Evolutionary conservation across 2,797 vertebrate species (phyloP), one percentile per base, ranked within the genome.

Genomic region (Macropus fuliginosus): DNA sequence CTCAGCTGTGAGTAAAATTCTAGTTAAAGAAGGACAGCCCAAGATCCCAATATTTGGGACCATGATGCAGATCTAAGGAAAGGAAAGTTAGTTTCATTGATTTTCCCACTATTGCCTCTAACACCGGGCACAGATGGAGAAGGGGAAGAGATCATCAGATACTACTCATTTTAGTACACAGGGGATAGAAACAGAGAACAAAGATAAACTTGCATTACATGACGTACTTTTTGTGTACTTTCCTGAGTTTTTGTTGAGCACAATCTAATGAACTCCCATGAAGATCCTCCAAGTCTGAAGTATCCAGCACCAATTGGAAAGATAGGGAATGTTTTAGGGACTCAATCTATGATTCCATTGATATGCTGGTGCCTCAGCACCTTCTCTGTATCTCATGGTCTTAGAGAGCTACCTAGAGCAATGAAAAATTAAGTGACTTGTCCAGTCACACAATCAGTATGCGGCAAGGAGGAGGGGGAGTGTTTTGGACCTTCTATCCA

Each of bases 41-140:
- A 92, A 57, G 93, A 91, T 55, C 55, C 92, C 74, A 56, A 62
- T 50, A 56, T 52, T 93, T 92, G 56, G 31, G 12, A 16, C 31
- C 59, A n/a, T 66, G 59, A 66, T 66, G 31, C 59, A 66, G 13
- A 62, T 4, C 31, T 62, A 62, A 62, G 59, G 59, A 62, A 62
- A 62, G 59, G 59, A 31, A 94, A 62, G 54, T 94, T 91, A 54
- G 29, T 89, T 95, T 91, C 91, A 92, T 10, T 95, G 74, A 95
- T 92, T 94, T 55, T 95, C 94, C 93, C 92, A 93, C 94, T 89
- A n/a, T 55, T 95, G 54, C 90, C 92, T 50, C 52, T 18, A 34
- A 34, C 31, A n/a, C 31, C 4, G 12, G 31, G 31, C 59, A 66
- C 31, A 34, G 59, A 66, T n/a, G 59, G 31, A 14, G 59, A 62